Percentiles rank a stretch among this genome's conserved stretches.
Evolutionary conservation across 2,113 vertebrate genomes (phyloP).

Genomic region (Natator depressus): DNA sequence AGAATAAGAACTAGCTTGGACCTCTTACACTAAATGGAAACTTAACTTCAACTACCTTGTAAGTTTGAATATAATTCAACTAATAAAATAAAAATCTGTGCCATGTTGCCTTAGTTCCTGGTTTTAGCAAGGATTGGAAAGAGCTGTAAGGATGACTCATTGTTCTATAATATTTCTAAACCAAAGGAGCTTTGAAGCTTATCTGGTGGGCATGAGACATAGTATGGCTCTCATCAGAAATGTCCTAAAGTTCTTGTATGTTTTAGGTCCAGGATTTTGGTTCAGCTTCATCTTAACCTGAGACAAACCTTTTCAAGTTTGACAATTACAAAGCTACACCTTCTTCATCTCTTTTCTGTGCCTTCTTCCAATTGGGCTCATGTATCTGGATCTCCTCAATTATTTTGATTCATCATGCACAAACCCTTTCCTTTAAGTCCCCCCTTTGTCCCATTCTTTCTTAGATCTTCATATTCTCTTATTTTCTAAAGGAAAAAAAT

Average conservation of each 20-base stretch:
- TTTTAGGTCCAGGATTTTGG: not conserved
- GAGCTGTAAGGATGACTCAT: not conserved
- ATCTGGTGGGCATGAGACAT: not conserved
- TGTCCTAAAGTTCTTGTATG: not conserved
- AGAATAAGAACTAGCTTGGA: rapidly evolving
- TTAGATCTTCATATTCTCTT: not conserved
- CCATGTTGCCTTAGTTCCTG: not conserved
- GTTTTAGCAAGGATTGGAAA: not conserved
- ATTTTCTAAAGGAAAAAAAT: not conserved
- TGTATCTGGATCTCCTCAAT: constrained; percentile 7
- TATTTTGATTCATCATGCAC: not conserved
- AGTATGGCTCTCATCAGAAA: not conserved
- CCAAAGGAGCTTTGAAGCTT: not conserved
- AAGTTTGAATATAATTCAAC: constrained; percentile 4
- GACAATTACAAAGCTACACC: not conserved
- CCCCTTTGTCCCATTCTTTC: not conserved
- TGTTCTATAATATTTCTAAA: not conserved
- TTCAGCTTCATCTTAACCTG: not conserved
- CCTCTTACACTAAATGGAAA: not conserved
- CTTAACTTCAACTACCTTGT: not conserved
- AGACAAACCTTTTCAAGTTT: not conserved
- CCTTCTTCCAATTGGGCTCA: not conserved
- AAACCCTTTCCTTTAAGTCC: not conserved
- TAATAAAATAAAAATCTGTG: not conserved
- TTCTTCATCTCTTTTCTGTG: not conserved